Base-by-base conservation (phyloP, 35 echinoderm and acorn worm genomes). In the Apostichopus californicus region DNA sequence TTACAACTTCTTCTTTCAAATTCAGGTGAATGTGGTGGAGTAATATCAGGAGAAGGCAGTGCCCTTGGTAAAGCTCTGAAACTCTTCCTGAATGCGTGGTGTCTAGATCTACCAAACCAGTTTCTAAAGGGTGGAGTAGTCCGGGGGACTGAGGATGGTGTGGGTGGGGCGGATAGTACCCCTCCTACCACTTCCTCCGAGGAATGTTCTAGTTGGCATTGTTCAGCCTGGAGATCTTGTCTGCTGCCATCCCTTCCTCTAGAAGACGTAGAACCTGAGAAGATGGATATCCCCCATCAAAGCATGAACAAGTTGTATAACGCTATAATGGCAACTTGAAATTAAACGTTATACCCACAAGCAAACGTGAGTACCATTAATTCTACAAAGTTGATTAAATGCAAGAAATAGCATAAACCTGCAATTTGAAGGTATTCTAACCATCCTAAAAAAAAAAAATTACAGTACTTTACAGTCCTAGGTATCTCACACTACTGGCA, bases 1-100 rank as follows among this genome's bases (percentile, higher is more conserved):
- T 89, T 88, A 88, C 81, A 26, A 87, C 88, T 88, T 86, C 83
- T 93, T 73, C 83, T 54, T 9, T 87, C 71, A 87, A 28, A 80
- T n/a, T 96, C 95, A 14, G 95, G 95, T 22, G 95, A 94, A n/a
- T 79, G 85, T 5, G 95, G 95, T 7, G 95, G 91, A 3, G 93
- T 93, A 8, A 79, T 77, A 17, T 87, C 75, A 15, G 95, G 95
- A 77, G 94, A 95, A 53, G 91, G 66, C 20, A 87, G 22, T 12
- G 83, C 79, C 55, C 86, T 81, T 2, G 86, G 80, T 23, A 86
- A 72, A 0, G 77, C 80, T 68, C 90, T 89, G 61, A 89, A 91
- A 52, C 71, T 91, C 34, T 91, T 91, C 68, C 72, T 58, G 77
- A 79, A 79, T 20, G 89, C 77, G 78, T 89, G 89, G 56, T 91